Base-by-base conservation (phyloP, 2,888 invertebrate genomes). In the Hypsopygia costalis region DNA sequence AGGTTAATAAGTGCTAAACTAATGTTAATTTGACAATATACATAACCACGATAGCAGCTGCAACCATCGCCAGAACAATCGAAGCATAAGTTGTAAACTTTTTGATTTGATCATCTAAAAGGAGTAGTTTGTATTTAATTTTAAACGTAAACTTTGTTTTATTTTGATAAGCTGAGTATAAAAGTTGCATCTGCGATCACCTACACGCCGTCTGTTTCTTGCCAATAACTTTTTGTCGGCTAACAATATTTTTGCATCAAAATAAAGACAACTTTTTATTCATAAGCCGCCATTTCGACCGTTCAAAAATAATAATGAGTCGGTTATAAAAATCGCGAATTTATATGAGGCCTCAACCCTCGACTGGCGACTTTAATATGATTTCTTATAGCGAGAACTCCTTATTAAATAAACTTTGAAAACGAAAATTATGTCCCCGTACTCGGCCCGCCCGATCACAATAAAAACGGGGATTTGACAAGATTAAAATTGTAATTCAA, bases 401-500 rank as follows among this genome's bases (percentile, higher is more conserved):
- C 76, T 79, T 83, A 79, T 82, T 82, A 83, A 85, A 82, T 83
- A 82, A 81, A 81, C 75, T 83, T 82, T 80, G 79, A 74, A 79
- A 78, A 74, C 69, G 72, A 77, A 81, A 85, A 81, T 82, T 73
- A 81, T 82, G 81, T 77, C 77, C 72, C 59, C 70, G 64, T 60
- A 63, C 67, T 62, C 61, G 62, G 69, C 48, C 57, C 69, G 67
- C 52, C 67, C 65, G 74, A 69, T 71, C 70, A 72, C 77, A 77
- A 88, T 88, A 88, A 88, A 88, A 82, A 79, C 70, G 67, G 71
- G 86, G 86, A 88, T 88, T 83, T 79, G 86, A 83, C 83, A 81
- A 82, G 87, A 88, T 88, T 88, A 83, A 86, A 86, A 86, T 83
- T 86, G 83, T 87, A 85, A 83, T 78, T 81, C 82, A 82, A 81